Conservation (phyloP, 2,888 invertebrate species). For the Laspeyria flexula region DNA sequence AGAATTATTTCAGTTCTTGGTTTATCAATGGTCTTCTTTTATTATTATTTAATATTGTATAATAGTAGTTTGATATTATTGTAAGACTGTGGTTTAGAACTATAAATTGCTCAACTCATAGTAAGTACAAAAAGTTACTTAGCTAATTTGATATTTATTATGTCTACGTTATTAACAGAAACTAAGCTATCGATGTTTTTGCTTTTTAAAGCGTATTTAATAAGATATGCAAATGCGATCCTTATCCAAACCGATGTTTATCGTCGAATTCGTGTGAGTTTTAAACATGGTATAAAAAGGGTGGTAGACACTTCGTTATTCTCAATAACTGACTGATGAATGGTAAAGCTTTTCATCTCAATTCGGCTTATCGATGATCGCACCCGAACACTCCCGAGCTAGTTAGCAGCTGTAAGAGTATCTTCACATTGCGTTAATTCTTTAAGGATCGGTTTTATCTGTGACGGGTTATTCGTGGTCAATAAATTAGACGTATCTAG, state of each 20-base stretch:
- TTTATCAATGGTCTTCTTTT: background rate
- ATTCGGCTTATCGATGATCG: slow-evolving; percentile 81
- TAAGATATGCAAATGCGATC: slow-evolving; percentile 53
- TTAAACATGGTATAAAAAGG: slow-evolving; percentile 69
- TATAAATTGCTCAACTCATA: too few species aligned
- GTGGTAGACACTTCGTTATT: slow-evolving; percentile 73
- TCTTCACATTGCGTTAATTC: slow-evolving; percentile 44
- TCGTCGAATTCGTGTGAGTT: slow-evolving; percentile 68
- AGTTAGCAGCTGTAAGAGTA: slow-evolving; percentile 67
- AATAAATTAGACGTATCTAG: too few species aligned
- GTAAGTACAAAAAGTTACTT: too few species aligned
- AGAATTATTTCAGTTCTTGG: background rate
- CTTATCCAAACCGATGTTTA: slow-evolving; percentile 61
- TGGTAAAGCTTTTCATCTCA: slow-evolving; percentile 79
- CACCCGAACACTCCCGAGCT: slow-evolving; percentile 71
- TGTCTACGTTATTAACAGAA: background rate
- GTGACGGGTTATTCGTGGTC: too few species aligned
- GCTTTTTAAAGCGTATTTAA: slow-evolving; percentile 38
- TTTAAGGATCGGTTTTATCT: too few species aligned
- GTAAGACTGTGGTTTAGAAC: too few species aligned
- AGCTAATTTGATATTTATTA: too few species aligned
- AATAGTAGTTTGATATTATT: too few species aligned
- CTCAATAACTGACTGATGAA: slow-evolving; percentile 83
- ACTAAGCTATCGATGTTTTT: slow-evolving; percentile 21
- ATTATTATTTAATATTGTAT: too few species aligned